Percentiles rank a stretch among this genome's conserved stretches.
These are phyloP conservation scores for Enhydra lutris DNA, from an alignment of 2,113 vertebrate species.

Conservation along the genomic window DNA sequence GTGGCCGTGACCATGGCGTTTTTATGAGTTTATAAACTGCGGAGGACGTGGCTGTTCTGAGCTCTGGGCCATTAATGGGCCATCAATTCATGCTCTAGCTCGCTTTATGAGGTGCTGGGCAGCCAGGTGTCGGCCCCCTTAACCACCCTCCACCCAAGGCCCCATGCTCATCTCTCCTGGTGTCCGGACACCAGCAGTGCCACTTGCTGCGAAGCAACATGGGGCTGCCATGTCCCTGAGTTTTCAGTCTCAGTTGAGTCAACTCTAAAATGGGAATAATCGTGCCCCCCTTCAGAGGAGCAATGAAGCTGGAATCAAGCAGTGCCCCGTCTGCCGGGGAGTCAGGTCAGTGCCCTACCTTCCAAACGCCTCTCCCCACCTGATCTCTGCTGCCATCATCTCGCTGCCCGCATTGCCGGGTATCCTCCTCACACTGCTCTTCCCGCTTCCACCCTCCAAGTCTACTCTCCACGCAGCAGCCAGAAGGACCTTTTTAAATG, in stretches of 20 bases:
- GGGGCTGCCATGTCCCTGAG: neutral
- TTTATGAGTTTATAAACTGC: constrained; percentile 74
- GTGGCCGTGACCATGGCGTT: neutral
- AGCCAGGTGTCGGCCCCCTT: constrained; percentile 41
- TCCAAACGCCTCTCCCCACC: neutral
- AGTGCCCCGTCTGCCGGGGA: rapidly evolving
- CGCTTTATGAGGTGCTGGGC: neutral
- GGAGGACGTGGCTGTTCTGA: neutral
- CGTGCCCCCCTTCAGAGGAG: neutral
- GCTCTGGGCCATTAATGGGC: constrained; percentile 49
- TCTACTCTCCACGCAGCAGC: rapidly evolving
- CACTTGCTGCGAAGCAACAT: rapidly evolving
- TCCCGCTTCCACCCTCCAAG: rapidly evolving
- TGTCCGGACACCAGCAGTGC: neutral
- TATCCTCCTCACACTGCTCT: too few relatives aligned
- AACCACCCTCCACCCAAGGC: neutral
- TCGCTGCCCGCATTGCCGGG: rapidly evolving
- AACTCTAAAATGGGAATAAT: neutral
- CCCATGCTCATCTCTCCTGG: neutral
- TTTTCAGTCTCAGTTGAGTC: neutral
- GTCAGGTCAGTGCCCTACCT: neutral
- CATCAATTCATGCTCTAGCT: constrained; percentile 53
- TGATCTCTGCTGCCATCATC: rapidly evolving
- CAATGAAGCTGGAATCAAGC: neutral
- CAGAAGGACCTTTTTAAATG: neutral